Conservation (phyloP, 2,113 vertebrate genomes). For the Amphilophus citrinellus region DNA sequence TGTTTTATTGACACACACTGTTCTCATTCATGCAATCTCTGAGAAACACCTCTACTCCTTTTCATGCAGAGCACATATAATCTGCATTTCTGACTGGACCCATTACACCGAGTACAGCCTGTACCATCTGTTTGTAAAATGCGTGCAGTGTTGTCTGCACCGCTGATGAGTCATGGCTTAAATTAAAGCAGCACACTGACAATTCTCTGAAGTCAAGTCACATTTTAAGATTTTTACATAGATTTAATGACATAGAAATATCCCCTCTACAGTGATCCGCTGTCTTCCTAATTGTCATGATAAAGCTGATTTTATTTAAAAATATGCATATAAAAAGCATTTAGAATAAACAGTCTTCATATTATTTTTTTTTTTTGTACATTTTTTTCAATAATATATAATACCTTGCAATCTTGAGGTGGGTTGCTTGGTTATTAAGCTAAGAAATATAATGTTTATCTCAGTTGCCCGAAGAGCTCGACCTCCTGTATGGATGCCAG, state of each 20-base stretch:
- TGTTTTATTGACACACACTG: background rate
- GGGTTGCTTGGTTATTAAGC: background rate
- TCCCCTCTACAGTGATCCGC: background rate
- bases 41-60: background rate
- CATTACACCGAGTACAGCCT: background rate
- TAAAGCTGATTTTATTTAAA: background rate
- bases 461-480: background rate
- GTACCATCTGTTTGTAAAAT: conserved; percentile 15
- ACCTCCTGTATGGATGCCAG: conserved; percentile 13
- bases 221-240: background rate
- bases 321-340: no score
- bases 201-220: background rate
- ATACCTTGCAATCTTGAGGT: background rate
- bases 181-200: background rate
- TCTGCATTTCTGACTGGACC: conserved; percentile 1
- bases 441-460: background rate
- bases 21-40: background rate
- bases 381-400: background rate
- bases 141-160: background rate
- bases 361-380: background rate
- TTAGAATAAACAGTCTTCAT: background rate
- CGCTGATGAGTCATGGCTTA: background rate
- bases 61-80: background rate
- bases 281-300: background rate
- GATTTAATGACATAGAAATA: background rate